These are phyloP conservation scores for Chelonus formosanus DNA, from an alignment of 2,888 invertebrate species.

Conservation along the genomic window DNA sequence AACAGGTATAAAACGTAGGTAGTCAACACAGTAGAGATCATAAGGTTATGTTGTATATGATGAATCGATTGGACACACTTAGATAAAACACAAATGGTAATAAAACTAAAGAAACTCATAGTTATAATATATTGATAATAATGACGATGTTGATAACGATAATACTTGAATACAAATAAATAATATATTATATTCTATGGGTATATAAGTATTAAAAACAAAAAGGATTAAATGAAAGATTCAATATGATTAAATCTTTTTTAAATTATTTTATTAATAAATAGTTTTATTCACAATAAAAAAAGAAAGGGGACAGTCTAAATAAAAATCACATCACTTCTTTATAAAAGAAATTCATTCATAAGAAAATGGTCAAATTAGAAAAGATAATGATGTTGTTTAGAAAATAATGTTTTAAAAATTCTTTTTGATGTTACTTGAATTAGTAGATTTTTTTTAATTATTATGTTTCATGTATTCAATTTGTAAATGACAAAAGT, in stretches of 20 bases:
- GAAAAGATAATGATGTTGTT: too few relatives aligned
- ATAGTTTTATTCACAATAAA: too few relatives aligned
- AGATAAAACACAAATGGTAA: slow-evolving; percentile 38
- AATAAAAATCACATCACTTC: too few relatives aligned
- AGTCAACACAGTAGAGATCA: slow-evolving; percentile 32
- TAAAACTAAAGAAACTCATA: slow-evolving; percentile 44
- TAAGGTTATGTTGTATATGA: slow-evolving; percentile 24
- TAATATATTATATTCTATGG: slow-evolving; percentile 39
- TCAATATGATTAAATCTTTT: slow-evolving; percentile 22
- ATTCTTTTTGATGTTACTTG: too few relatives aligned
- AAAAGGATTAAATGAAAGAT: slow-evolving; percentile 31
- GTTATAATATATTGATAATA: slow-evolving; percentile 53
- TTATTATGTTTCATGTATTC: too few relatives aligned
- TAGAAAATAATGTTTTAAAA: too few relatives aligned
- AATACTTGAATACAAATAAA: slow-evolving; percentile 37
- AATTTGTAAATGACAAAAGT: too few relatives aligned
- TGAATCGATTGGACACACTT: slow-evolving; percentile 41
- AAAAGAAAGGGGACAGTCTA: too few relatives aligned
- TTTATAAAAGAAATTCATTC: too few relatives aligned
- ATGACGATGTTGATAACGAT: slow-evolving; percentile 21
- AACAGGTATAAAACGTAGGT: slow-evolving; percentile 12
- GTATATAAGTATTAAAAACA: slow-evolving; percentile 19
- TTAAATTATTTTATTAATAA: too few relatives aligned
- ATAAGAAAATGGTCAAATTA: too few relatives aligned
- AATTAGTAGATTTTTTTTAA: too few relatives aligned